These are phyloP conservation scores for Sparidentex hasta DNA, from an alignment of 2,797 vertebrate species.

Conservation along the genomic window DNA sequence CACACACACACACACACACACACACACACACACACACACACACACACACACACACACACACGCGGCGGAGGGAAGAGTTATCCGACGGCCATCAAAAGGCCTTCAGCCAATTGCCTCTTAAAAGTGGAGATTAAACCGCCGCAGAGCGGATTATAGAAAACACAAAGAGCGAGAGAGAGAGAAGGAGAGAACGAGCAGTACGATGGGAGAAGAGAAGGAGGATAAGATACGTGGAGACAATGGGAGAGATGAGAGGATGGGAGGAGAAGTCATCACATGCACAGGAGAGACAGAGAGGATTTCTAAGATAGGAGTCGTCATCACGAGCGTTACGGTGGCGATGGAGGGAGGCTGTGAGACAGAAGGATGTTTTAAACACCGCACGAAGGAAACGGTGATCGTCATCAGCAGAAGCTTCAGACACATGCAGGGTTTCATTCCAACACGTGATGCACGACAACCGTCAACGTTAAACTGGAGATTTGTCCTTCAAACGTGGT, in stretches of 20 bases:
- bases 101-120: constrained; percentile 50
- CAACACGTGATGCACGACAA: background rate
- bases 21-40: background rate
- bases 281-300: constrained; percentile 46
- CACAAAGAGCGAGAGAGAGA: constrained; percentile 56
- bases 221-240: constrained; percentile 40
- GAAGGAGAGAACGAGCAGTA: constrained; percentile 18
- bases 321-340: constrained; percentile 41
- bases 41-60: constrained; percentile 9
- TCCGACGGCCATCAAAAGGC: constrained; percentile 63
- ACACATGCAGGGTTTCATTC: constrained; percentile 17
- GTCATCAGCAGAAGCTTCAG: constrained; percentile 5
- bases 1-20: too few relatives aligned
- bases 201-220: constrained; percentile 45
- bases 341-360: constrained; percentile 34
- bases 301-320: constrained; percentile 53
- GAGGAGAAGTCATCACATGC: constrained; percentile 39
- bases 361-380: constrained; percentile 22
- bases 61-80: constrained; percentile 41
- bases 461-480: background rate
- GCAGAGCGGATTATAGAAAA: constrained; percentile 68
- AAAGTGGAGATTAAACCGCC: constrained; percentile 58
- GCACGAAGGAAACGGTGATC: constrained; percentile 25
- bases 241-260: constrained; percentile 37
- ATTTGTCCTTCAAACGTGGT: background rate